Evolutionary conservation across 2,797 vertebrate species (phyloP).

Genomic region (Melanotaenia boesemani): DNA sequence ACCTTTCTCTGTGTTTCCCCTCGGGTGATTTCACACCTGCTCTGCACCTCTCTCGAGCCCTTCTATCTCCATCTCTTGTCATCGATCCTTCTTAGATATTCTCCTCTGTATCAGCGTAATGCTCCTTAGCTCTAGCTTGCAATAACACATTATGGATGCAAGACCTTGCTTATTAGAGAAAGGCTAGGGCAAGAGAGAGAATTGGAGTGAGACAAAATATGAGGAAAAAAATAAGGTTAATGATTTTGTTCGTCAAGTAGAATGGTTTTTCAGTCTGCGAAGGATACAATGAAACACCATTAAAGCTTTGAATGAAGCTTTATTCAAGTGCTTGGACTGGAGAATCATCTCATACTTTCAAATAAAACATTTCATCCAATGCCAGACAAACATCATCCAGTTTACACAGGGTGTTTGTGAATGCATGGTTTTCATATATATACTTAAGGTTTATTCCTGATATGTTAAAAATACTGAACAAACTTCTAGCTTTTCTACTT

Average conservation of each 20-base stretch:
- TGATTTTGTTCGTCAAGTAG: slow-evolving; percentile 31
- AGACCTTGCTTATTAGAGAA: slow-evolving; percentile 66
- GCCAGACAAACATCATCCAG: neutral
- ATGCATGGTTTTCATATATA: neutral
- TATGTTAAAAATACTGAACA: neutral
- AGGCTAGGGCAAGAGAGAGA: slow-evolving; percentile 5
- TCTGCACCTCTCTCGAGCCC: slow-evolving; percentile 30
- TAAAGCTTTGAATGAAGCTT: neutral
- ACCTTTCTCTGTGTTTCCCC: slow-evolving; percentile 38
- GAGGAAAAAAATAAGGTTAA: slow-evolving; percentile 28
- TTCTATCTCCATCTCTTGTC: slow-evolving; percentile 56
- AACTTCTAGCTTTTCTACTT: neutral
- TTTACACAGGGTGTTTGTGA: neutral
- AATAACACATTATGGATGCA: slow-evolving; percentile 55
- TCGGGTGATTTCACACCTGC: slow-evolving; percentile 62
- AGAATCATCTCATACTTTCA: neutral
- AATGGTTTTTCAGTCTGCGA: neutral
- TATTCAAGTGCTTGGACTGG: neutral
- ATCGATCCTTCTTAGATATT: slow-evolving; percentile 55
- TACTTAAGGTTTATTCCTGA: neutral
- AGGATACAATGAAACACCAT: neutral
- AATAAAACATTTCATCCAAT: neutral
- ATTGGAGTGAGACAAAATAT: slow-evolving; percentile 14
- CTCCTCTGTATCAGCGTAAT: slow-evolving; percentile 63
- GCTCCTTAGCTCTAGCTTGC: slow-evolving; percentile 59